Evolutionary conservation across 2,113 vertebrate species (phyloP).

Genomic region (Fukomys damarensis): DNA sequence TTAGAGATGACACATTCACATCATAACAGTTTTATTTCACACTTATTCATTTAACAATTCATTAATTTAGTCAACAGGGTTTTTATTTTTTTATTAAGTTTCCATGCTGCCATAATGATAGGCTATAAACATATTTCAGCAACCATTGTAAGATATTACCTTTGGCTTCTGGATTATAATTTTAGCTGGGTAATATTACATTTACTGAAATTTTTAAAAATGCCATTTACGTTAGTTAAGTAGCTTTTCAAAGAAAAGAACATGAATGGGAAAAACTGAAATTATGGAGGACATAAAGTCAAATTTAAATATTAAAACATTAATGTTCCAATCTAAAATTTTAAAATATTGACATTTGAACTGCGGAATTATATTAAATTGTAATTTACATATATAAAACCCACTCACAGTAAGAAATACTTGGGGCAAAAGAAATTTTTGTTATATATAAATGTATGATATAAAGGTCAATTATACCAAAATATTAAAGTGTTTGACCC

Average conservation of each 20-base stretch:
- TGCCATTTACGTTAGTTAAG: not conserved
- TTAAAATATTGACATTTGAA: slow-evolving; percentile 51
- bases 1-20: not conserved
- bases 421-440: not conserved
- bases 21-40: not conserved
- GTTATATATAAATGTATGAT: not conserved
- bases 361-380: slow-evolving; percentile 23
- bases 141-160: not conserved
- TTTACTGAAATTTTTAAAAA: not conserved
- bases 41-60: not conserved
- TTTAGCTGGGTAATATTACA: not conserved
- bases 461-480: not conserved
- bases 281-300: not conserved
- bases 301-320: not conserved
- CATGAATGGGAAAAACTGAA: not conserved
- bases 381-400: slow-evolving; percentile 10
- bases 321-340: not conserved
- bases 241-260: not conserved
- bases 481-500: not conserved
- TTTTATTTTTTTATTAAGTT: not conserved
- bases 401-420: not conserved
- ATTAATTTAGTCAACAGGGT: not conserved
- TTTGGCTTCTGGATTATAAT: not conserved
- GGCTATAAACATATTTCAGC: not conserved
- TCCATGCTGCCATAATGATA: not conserved